Evolutionary conservation across 23 tunicate species (phyloP).

Genomic region (Halocynthia roretzi): DNA sequence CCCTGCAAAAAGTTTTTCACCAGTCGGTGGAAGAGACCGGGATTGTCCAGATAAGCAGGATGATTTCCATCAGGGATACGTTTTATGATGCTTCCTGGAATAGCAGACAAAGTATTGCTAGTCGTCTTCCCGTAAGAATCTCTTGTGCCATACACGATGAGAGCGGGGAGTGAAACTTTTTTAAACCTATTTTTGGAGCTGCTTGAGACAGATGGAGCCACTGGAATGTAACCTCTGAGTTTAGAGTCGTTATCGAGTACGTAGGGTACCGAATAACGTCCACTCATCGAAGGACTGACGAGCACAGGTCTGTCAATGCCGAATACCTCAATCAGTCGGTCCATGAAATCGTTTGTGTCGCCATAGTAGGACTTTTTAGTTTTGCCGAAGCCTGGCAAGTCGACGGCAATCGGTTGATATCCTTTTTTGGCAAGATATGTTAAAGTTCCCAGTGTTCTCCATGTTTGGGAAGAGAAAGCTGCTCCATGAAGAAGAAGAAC

Average conservation of each 20-base stretch:
- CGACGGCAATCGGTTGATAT: constrained; percentile 55
- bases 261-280: constrained; percentile 52
- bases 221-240: constrained; percentile 44
- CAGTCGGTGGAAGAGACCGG: constrained; percentile 34
- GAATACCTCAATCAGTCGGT: constrained; percentile 12
- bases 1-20: constrained; percentile 27
- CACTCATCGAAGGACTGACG: constrained; percentile 73
- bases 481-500: constrained; percentile 74
- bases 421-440: constrained; percentile 26
- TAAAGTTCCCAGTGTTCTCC: constrained; percentile 49
- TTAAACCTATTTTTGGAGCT: constrained; percentile 6
- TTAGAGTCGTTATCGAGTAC: constrained; percentile 6
- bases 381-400: constrained; percentile 76
- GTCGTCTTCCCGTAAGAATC: constrained; percentile 22
- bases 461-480: constrained; percentile 54
- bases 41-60: constrained; percentile 56
- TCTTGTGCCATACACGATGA: constrained; percentile 54
- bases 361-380: constrained; percentile 9
- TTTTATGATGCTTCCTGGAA: constrained; percentile 17
- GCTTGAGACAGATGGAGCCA: constrained; percentile 36
- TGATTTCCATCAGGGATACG: constrained; percentile 48
- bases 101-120: constrained; percentile 5
- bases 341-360: constrained; percentile 10
- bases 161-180: constrained; percentile 17
- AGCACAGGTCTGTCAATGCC: constrained; percentile 26